Evolutionary conservation across 1,140 invertebrate genomes (phyloP), one percentile per base, ranked within the genome.

Genomic region (Bombus fervidus): DNA sequence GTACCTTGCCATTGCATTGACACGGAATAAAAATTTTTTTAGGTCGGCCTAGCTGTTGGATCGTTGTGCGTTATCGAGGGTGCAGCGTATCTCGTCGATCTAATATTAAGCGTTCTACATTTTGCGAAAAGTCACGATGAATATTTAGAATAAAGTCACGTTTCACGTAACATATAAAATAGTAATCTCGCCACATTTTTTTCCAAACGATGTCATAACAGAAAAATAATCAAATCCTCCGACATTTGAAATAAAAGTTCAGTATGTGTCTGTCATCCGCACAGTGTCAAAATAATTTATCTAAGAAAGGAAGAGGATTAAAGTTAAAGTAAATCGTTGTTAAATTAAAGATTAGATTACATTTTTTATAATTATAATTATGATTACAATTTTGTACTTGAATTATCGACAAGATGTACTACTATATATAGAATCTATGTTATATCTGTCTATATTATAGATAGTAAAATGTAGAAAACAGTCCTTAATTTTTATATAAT

Each of bases 31-130:
- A 8, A 22, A 2, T 15, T 22, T 62, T 90, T 95, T 96, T 81
- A 97, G 96, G 96, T 97, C 62, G 98, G 98, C 84, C 93, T 98
- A 68, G 97, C 97, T 6, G 95, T 98, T 74, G 98, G 98, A 4
- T 96, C 97, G 1, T 94, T 98, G 41, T 98, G 97, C 92, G 96
- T 98, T 47, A 95, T 98, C 76, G 96, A 97, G 91, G 97, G 97
- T 31, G 97, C 97, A 2, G 94, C 97, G 0, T 98, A 98, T 93
- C 95, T 98, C 12, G 91, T 97, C 5, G 98, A 98, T 88, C 97
- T 97, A 1, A 97, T 98, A 12, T 93, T 98, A 59, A 96, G 97
- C 68, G 96, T 97, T 81, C 95, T 97, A 81, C 97, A 97, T 89
- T 97, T 96, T 88, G 96, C 96, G 28, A 97, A 97, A 53, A 37